Evolutionary conservation across 2,888 invertebrate genomes (phyloP).

Genomic region (Myathropa florea): DNA sequence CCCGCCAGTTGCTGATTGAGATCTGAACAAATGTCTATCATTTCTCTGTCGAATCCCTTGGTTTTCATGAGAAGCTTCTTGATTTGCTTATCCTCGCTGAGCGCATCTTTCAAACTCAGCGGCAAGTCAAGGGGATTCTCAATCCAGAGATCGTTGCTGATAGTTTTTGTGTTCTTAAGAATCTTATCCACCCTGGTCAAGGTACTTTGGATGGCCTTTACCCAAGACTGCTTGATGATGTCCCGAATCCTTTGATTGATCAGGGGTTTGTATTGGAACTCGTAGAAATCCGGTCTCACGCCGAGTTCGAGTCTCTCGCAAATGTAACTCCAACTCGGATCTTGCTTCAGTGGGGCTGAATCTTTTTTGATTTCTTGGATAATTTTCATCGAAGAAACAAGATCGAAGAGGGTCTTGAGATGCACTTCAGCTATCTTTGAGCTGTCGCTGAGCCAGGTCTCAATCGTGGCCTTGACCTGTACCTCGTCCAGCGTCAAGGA

Average conservation of each 20-base stretch:
- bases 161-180: slow-evolving; percentile 76
- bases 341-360: slow-evolving; percentile 84
- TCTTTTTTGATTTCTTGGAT: slow-evolving; percentile 88
- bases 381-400: slow-evolving; percentile 86
- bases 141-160: slow-evolving; percentile 83
- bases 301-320: slow-evolving; percentile 84
- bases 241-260: slow-evolving; percentile 86
- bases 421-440: slow-evolving; percentile 83
- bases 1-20: slow-evolving; percentile 85
- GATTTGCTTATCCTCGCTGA: slow-evolving; percentile 76
- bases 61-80: slow-evolving; percentile 87
- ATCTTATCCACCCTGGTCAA: slow-evolving; percentile 80
- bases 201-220: slow-evolving; percentile 78
- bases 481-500: slow-evolving; percentile 73
- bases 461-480: slow-evolving; percentile 81
- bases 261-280: slow-evolving; percentile 87
- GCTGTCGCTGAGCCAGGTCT: slow-evolving; percentile 86
- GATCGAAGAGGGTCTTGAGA: slow-evolving; percentile 83
- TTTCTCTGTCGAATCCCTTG: slow-evolving; percentile 87
- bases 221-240: slow-evolving; percentile 82
- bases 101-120: slow-evolving; percentile 80
- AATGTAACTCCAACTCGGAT: slow-evolving; percentile 84
- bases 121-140: slow-evolving; percentile 84
- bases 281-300: slow-evolving; percentile 85
- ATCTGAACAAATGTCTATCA: slow-evolving; percentile 86